Percentiles rank a stretch among this genome's conserved stretches.
Conservation (phyloP, 35 echinoderm and acorn worm species). For the Heliocidaris tuberculata region DNA sequence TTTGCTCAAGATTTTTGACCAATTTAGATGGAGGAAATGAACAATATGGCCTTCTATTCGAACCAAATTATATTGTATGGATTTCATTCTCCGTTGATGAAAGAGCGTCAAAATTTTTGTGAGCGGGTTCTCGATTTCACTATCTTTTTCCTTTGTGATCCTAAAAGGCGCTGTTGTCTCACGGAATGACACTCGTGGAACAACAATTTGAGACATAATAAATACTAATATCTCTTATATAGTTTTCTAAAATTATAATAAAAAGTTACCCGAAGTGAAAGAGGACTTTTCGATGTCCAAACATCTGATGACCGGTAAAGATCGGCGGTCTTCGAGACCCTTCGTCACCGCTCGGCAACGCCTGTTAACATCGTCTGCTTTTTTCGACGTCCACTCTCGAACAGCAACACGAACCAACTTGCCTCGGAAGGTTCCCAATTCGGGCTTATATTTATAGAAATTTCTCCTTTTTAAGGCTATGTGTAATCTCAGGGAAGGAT, state of each 20-base stretch:
- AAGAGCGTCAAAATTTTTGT: not conserved
- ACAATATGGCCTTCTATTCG: not conserved
- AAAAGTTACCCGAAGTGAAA: not conserved
- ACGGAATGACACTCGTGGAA: not conserved
- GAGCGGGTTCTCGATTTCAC: not conserved
- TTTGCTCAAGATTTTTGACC: not conserved
- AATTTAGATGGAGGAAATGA: not conserved
- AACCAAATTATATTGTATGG: no score
- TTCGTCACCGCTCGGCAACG: not conserved
- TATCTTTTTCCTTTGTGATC: no score
- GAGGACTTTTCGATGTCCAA: not conserved
- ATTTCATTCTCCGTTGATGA: not conserved
- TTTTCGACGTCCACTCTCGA: not conserved
- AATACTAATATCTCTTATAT: not conserved
- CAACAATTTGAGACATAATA: not conserved
- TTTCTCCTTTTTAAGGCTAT: not conserved
- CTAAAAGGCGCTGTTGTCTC: not conserved
- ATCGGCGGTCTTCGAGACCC: not conserved
- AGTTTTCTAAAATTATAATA: not conserved
- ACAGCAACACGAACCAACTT: constrained; percentile 8
- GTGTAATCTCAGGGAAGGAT: not conserved
- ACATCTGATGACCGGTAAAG: not conserved
- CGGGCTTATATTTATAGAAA: not conserved
- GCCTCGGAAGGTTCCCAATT: not conserved
- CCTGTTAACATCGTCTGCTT: not conserved